phyloP scores from a whole-genome alignment of 2,888 invertebrate species.

The Drosophila anomalata region DNA sequence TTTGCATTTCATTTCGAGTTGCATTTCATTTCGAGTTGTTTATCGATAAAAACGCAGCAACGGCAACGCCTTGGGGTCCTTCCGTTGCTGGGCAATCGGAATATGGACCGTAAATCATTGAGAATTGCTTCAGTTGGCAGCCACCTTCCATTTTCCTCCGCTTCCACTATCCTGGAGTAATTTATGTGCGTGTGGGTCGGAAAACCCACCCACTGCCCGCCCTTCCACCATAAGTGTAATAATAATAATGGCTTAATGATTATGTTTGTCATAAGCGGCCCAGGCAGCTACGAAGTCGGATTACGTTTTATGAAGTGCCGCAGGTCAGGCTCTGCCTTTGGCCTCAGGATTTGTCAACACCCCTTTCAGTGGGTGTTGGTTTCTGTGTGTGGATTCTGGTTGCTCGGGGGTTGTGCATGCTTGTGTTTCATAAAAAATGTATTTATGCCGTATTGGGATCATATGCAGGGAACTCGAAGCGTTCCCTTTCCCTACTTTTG shows the following conservation, averaged over 20 bases:
- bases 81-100: conserved; percentile 25
- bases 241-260: conserved; percentile 77
- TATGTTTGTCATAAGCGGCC: conserved; percentile 65
- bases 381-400: conserved; percentile 1
- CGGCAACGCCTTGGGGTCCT: conserved; percentile 19
- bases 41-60: conserved; percentile 61
- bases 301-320: conserved; percentile 61
- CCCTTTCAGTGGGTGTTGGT: conserved; percentile 25
- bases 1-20: conserved; percentile 55
- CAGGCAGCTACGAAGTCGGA: conserved; percentile 28
- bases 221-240: conserved; percentile 59
- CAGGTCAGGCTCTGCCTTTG: conserved; percentile 38
- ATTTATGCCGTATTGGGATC: conserved; percentile 20
- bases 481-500: neutral
- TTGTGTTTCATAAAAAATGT: conserved; percentile 34
- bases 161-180: conserved; percentile 27
- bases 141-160: conserved; percentile 1
- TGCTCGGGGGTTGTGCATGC: conserved; percentile 32
- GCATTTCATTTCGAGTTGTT: conserved; percentile 73
- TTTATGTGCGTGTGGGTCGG: conserved; percentile 48
- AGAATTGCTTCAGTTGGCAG: conserved; percentile 46
- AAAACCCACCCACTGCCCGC: neutral
- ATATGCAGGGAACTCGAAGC: conserved; percentile 15
- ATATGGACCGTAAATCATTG: conserved; percentile 67
- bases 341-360: conserved; percentile 64